Evolutionary conservation across 1,140 invertebrate genomes (phyloP), one percentile per base, ranked within the genome.

Genomic region (Drosophila ohnishii): DNA sequence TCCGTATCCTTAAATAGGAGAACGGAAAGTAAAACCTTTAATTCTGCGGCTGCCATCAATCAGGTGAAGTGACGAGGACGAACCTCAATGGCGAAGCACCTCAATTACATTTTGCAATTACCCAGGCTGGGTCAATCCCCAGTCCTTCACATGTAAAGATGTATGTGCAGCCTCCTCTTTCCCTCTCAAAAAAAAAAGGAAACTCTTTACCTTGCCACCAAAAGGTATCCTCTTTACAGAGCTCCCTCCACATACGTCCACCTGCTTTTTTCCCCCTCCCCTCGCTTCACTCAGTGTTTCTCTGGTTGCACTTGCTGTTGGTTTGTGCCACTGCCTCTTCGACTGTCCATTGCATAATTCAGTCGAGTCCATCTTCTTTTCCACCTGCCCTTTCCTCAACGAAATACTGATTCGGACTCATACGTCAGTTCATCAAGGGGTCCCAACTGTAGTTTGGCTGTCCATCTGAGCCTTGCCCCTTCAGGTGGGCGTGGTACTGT

Each of bases 81-180:
- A 30, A 47, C 42, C 42, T 37, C 55, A 42, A 48, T 65, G 35
- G 37, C 14, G 37, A 40, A 67, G 72, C 62, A 75, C 73, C 63
- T 75, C 73, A 75, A 75, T 75, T 75, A 66, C 62, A 75, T 67
- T 75, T 75, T 42, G 62, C 72, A 75, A 75, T 75, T 75, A 75
- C 61, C 66, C 32, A 34, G 40, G 30, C 28, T 42, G 59, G 22
- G 28, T 45, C 44, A 37, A 42, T 61, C 11, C 34, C 64, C 47
- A 73, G 34, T 48, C 39, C 19, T 6, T 22, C 28, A 19, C 3
- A 28, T 34, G 44, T 25, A 57, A 32, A 16, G 47, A 50, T 30
- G 47, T 69, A 40, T 55, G 42, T 61, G 47, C 22, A 51, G 30
- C 51, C 58, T 35, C 50, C 39, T 35, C 11, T 11, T 22, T 10